Conservation (phyloP, 2,888 invertebrate species). For the Ormyrus labotus region DNA sequence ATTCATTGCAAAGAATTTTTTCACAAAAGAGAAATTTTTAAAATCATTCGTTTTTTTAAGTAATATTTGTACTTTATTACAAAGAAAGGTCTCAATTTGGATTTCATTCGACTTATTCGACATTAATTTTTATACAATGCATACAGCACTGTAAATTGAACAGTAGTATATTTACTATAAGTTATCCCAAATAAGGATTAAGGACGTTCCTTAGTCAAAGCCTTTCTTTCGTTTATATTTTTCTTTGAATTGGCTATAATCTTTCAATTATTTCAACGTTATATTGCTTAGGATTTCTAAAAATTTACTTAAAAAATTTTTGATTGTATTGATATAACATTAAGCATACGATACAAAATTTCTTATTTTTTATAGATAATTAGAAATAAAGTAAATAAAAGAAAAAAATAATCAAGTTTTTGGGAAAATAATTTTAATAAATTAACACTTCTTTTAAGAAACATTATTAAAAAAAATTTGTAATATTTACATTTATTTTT, state of each 20-base stretch:
- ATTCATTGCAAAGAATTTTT: too few relatives aligned
- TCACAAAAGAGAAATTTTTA: too few relatives aligned
- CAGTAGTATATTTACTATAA: constrained; percentile 39
- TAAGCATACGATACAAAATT: constrained; percentile 36
- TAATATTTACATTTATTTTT: constrained; percentile 6
- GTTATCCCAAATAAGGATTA: constrained; percentile 2
- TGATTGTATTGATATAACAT: constrained; percentile 36
- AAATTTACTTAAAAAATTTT: constrained; percentile 33
- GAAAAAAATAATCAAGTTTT: background rate
- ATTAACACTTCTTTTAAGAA: background rate
- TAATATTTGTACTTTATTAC: constrained; percentile 38
- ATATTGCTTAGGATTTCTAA: constrained; percentile 29
- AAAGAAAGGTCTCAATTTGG: constrained; percentile 16
- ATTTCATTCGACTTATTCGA: constrained; percentile 26
- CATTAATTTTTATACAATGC: constrained; percentile 28
- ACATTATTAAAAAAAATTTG: constrained; percentile 3
- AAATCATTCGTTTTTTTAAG: constrained; percentile 40
- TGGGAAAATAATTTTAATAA: constrained; percentile 12
- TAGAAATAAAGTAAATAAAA: constrained; percentile 44
- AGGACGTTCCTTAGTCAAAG: constrained; percentile 32
- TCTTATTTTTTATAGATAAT: constrained; percentile 50
- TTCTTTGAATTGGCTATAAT: constrained; percentile 14
- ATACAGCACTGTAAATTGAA: constrained; percentile 48
- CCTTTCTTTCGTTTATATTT: constrained; percentile 19
- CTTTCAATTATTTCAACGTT: constrained; percentile 36